Evolutionary conservation across 2,797 vertebrate species (phyloP), one percentile per base, ranked within the genome.

Genomic region (Rhinophrynus dorsalis): DNA sequence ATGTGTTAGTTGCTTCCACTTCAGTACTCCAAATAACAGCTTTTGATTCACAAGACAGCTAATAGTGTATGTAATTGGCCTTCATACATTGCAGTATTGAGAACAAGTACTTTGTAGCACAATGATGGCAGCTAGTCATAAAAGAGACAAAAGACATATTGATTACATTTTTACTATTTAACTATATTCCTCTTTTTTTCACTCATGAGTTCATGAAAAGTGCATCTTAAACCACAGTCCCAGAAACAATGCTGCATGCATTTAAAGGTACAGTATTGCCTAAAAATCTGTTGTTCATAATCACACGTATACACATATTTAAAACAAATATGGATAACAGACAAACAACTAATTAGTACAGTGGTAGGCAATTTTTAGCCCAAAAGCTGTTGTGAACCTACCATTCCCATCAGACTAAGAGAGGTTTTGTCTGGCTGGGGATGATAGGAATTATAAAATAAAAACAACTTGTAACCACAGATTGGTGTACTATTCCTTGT

Each of bases 31-130:
- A 58, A 65, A 72, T 72, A 72, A 65, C 61, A 24, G 54, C 69
- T 72, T 71, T 50, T 65, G 69, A 72, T 58, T 65, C 69, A 65
- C 52, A 65, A 65, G 59, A 65, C 61, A 65, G 44, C 69, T 72
- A 72, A 72, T 72, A 72, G 69, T 58, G 69, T 72, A 72, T 72
- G 69, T 72, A 72, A 72, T 72, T 72, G 68, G 69, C 58, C 69
- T 65, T 72, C 61, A 65, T 72, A 65, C 45, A 71, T 50, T 50
- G 51, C 60, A 52, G 54, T 42, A 72, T 65, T 65, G 44, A 65
- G 69, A 59, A 50, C 23, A 60, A 38, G 44, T 52, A 65, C 48
- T 65, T 72, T 72, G 54, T 65, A 65, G 33, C 44, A 65, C 52
- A 56, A 50, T 59, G 69, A 65, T 72, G 69, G 60, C 69, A 72